Base-by-base conservation (phyloP, 2,113 vertebrate genomes). In the Tor tambroides region DNA sequence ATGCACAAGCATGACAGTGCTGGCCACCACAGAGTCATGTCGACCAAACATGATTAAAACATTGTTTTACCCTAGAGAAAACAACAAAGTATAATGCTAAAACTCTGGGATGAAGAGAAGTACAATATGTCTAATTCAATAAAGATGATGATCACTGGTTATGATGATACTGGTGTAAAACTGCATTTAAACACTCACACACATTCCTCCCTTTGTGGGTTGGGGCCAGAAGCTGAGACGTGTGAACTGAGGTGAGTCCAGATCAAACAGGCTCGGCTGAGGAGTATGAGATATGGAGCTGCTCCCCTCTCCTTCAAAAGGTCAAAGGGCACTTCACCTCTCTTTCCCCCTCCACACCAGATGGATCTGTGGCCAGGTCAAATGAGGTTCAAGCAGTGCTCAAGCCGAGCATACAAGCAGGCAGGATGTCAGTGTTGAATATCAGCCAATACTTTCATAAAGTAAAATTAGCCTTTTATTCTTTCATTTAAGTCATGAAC, bases 331-430 rank as follows among this genome's bases (percentile, higher is more conserved):
- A 95, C 88, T 83, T 94, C 88, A 91, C 88, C 90, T 92, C 94
- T 95, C 91, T 95, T 92, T 92, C 91, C 83, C 92, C 91, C 93
- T 91, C 93, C 91, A 92, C 91, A 88, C 92, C 84, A 93, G 92
- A 92, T 95, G 93, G 92, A 92, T 90, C 93, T 94, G 90, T 95
- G 94, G 95, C 95, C 95, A 94, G 96, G 96, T 97, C 96, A 96
- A 93, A 81, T 91, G 92, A 95, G 96, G 96, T 96, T 96, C 96
- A 96, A 96, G 93, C 94, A 95, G 93, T 93, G 96, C 94, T 96
- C 93, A 97, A 95, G 41, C 72, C 21, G 41, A 80, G 59, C 1
- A 14, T 19, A 41, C 69, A 84, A 84, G 69, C 82, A 84, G n/a
- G 67, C 65, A 83, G 63, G 17, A 83, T 71, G 43, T 83, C 80